Evolutionary conservation across 2,888 invertebrate species (phyloP).

Genomic region (Parnassius apollo): DNA sequence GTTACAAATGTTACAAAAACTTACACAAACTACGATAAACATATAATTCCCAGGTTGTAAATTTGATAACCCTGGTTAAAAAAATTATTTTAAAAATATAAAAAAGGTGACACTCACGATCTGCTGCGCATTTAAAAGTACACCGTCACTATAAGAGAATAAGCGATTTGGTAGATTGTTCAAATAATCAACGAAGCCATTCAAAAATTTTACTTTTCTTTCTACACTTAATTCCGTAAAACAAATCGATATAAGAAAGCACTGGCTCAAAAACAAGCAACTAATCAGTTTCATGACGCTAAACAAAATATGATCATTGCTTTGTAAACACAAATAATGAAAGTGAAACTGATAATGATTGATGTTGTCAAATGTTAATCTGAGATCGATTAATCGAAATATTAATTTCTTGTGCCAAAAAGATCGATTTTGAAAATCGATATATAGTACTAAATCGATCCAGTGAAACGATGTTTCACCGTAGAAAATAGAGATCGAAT

Average conservation of each 20-base stretch:
- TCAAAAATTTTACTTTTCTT: slow-evolving; percentile 51
- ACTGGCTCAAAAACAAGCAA: slow-evolving; percentile 40
- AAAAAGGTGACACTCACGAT: slow-evolving; percentile 55
- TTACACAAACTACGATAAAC: slow-evolving; percentile 11
- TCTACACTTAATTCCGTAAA: slow-evolving; percentile 51
- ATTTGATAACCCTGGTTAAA: slow-evolving; percentile 35
- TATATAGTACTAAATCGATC: too few species aligned
- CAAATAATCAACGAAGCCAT: slow-evolving; percentile 67
- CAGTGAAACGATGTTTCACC: too few species aligned
- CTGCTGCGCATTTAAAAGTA: slow-evolving; percentile 64
- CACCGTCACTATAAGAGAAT: slow-evolving; percentile 69
- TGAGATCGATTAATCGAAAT: too few species aligned
- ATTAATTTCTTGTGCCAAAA: too few species aligned
- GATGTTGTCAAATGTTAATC: too few species aligned
- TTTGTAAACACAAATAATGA: slow-evolving; percentile 17
- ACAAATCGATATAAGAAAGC: slow-evolving; percentile 43
- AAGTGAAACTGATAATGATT: too few species aligned
- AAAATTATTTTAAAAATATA: slow-evolving; percentile 11
- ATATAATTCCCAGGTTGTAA: slow-evolving; percentile 25
- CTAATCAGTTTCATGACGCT: slow-evolving; percentile 49
- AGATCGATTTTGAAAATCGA: too few species aligned
- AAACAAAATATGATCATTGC: slow-evolving; percentile 49
- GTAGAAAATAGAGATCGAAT: too few species aligned
- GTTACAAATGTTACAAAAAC: neutral
- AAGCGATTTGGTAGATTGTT: slow-evolving; percentile 69